Conservation (phyloP, 2,888 invertebrate genomes). For the Sturmia bella region DNA sequence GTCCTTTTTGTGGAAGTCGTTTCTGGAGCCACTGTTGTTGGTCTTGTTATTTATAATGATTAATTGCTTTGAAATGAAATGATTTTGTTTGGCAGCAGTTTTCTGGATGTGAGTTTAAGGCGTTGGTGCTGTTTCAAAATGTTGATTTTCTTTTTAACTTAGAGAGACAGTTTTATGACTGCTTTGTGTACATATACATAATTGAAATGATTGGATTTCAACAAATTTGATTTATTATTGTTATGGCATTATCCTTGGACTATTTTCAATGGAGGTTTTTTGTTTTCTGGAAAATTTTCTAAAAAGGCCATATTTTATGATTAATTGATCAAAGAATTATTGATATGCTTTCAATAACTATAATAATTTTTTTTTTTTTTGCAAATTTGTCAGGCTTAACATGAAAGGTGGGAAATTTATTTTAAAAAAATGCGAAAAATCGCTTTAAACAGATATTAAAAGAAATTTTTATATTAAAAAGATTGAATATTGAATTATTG, state of each 20-base stretch:
- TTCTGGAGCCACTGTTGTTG: neutral
- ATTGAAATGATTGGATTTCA: conserved; percentile 25
- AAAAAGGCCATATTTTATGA: conserved; percentile 37
- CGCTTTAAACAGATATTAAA: too few species aligned
- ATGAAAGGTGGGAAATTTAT: too few species aligned
- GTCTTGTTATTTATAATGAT: conserved; percentile 65
- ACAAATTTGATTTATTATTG: conserved; percentile 49
- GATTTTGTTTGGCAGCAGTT: conserved; percentile 34
- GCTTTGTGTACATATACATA: conserved; percentile 19
- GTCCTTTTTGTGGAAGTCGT: conserved; percentile 44
- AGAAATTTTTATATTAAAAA: too few species aligned
- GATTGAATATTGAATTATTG: too few species aligned
- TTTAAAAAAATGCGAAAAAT: too few species aligned
- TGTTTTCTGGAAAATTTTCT: neutral
- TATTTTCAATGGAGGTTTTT: conserved; percentile 23
- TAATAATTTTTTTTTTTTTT: neutral
- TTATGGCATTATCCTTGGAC: neutral
- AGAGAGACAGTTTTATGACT: conserved; percentile 29
- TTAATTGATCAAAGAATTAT: conserved; percentile 20
- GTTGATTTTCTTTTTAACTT: conserved; percentile 14
- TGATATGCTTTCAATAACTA: conserved; percentile 46
- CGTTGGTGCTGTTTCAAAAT: conserved; percentile 63
- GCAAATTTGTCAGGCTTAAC: neutral
- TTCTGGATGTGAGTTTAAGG: conserved; percentile 58
- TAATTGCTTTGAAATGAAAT: conserved; percentile 60